Conservation (phyloP, 1,140 invertebrate species). For the Neodiprion virginianus region DNA sequence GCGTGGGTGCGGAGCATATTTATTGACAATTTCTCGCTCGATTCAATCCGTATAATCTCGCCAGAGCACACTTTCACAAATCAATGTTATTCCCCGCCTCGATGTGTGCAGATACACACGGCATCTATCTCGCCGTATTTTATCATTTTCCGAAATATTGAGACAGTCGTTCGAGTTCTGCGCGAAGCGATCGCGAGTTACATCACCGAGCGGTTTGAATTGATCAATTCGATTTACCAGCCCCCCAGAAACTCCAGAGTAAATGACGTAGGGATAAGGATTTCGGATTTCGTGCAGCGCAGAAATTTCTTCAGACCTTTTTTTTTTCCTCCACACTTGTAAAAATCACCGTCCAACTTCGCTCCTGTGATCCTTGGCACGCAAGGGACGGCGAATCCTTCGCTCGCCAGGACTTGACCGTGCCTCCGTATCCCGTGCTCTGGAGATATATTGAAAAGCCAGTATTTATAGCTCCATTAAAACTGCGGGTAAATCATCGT, state of each 20-base stretch:
- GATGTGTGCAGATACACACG: too few relatives aligned
- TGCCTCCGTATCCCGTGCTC: neutral
- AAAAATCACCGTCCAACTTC: too few relatives aligned
- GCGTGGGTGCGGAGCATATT: neutral
- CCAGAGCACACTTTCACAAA: conserved; percentile 4
- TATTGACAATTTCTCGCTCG: conserved; percentile 5
- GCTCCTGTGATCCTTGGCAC: too few relatives aligned
- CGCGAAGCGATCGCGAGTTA: neutral
- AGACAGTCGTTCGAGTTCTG: neutral
- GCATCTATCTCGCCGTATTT: neutral
- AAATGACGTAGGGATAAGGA: neutral
- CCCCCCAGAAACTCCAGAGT: too few relatives aligned
- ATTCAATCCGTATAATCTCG: conserved; percentile 5
- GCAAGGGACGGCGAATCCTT: too few relatives aligned
- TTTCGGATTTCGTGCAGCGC: too few relatives aligned
- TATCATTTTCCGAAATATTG: conserved; percentile 4
- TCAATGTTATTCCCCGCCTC: neutral
- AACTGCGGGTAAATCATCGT: conserved; percentile 60
- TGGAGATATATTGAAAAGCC: conserved; percentile 55
- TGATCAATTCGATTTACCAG: neutral
- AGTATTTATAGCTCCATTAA: conserved; percentile 64
- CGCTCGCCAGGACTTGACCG: neutral
- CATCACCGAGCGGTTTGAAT: neutral
- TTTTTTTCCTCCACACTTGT: too few relatives aligned
- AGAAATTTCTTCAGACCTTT: too few relatives aligned